Conservation (phyloP, 2,113 vertebrate genomes). For the Greenwoodochromis staneri region DNA sequence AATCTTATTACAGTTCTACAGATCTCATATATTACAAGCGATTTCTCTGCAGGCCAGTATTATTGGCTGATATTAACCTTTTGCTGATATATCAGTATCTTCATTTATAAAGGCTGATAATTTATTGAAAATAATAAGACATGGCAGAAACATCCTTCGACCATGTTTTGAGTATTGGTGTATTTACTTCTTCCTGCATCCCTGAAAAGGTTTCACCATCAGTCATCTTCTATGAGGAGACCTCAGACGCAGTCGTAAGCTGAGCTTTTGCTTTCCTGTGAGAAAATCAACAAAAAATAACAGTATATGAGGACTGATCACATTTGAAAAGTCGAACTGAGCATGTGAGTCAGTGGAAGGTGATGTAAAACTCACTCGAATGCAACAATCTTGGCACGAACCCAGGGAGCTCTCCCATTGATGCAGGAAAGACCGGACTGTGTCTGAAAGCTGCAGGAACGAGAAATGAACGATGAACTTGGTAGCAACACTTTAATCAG, state of each 20-base stretch:
- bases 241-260: fast-evolving
- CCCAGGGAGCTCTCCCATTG: background rate
- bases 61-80: background rate
- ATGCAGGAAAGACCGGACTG: background rate
- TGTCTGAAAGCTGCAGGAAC: slow-evolving; percentile 36
- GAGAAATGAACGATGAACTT: background rate
- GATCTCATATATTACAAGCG: background rate
- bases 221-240: background rate
- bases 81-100: background rate
- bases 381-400: fast-evolving
- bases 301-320: background rate
- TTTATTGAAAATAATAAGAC: background rate
- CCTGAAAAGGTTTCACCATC: background rate
- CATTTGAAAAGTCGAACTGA: no score
- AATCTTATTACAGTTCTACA: fast-evolving
- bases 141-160: background rate
- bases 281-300: background rate
- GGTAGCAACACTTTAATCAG: fast-evolving
- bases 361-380: background rate
- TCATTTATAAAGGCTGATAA: background rate
- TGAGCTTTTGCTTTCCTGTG: background rate
- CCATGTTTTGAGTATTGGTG: background rate
- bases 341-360: background rate
- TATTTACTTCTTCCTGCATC: background rate
- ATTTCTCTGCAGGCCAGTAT: background rate